phyloP scores from a whole-genome alignment of 1,140 invertebrate species.

The Rhizoglyphus robini region DNA sequence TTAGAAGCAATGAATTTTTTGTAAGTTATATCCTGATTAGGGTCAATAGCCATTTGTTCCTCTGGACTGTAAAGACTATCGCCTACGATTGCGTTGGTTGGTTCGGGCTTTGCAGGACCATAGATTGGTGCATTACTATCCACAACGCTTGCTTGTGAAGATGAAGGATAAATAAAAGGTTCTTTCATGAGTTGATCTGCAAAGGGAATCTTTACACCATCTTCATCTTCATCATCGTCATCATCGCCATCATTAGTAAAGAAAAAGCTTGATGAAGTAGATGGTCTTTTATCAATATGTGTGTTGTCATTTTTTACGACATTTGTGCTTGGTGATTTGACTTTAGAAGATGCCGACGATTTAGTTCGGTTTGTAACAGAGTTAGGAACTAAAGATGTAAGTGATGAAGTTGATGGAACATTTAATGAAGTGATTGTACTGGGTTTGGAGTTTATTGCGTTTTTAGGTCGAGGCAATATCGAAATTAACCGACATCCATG shows the following conservation, averaged over 20 bases:
- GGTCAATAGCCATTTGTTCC: neutral
- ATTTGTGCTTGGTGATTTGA: neutral
- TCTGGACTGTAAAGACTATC: slow-evolving; percentile 8
- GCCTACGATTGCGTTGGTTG: neutral
- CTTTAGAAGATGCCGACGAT: slow-evolving; percentile 2
- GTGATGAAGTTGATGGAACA: neutral
- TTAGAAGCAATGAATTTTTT: slow-evolving; percentile 18
- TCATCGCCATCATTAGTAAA: neutral
- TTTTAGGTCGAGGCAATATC: slow-evolving; percentile 17
- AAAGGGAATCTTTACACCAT: neutral
- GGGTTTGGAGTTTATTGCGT: neutral
- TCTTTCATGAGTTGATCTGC: neutral
- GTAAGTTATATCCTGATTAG: slow-evolving; percentile 14
- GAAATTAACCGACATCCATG: slow-evolving; percentile 10
- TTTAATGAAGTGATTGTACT: neutral
- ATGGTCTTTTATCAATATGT: too few relatives aligned
- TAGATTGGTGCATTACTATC: slow-evolving; percentile 5
- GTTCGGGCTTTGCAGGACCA: neutral
- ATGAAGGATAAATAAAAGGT: neutral
- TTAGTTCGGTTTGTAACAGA: neutral
- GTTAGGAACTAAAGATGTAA: neutral
- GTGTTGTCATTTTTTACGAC: too few relatives aligned
- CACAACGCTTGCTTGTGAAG: neutral
- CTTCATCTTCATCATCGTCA: slow-evolving; percentile 12
- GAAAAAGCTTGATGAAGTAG: slow-evolving; percentile 7